phyloP scores from a whole-genome alignment of 2,797 vertebrate species.

The Cirrhinus molitorella region DNA sequence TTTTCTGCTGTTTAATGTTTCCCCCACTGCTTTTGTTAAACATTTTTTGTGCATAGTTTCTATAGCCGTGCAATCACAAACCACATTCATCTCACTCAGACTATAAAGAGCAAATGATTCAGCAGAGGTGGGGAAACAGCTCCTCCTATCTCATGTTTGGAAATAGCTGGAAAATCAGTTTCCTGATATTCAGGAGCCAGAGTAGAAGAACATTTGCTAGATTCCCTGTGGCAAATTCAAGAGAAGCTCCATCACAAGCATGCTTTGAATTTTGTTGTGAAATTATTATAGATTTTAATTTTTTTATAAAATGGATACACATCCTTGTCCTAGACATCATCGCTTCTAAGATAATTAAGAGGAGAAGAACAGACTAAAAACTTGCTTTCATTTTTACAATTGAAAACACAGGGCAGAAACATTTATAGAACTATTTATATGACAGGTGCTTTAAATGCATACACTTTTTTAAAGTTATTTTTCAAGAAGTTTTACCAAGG shows the following conservation, averaged over 20 bases:
- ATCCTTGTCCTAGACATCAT: background rate
- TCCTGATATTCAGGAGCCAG: conserved; percentile 36
- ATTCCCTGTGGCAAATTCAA: conserved; percentile 53
- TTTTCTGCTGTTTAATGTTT: conserved; percentile 34
- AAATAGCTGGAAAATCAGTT: conserved; percentile 62
- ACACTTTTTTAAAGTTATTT: background rate
- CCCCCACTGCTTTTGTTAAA: conserved; percentile 27
- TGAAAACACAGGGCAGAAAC: background rate
- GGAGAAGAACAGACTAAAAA: background rate
- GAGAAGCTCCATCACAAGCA: conserved; percentile 33
- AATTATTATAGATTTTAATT: background rate
- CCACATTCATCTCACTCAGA: conserved; percentile 19
- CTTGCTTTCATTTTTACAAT: background rate
- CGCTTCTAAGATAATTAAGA: background rate
- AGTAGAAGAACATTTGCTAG: conserved; percentile 31
- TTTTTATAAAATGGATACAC: background rate
- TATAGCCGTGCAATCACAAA: conserved; percentile 15
- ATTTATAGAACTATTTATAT: background rate
- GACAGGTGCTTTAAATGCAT: background rate
- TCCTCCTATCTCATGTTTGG: conserved; percentile 52
- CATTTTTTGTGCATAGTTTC: conserved; percentile 1
- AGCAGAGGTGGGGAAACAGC: background rate
- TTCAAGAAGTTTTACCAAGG: background rate
- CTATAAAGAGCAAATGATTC: conserved; percentile 28
- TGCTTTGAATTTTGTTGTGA: background rate